A percentile compares a stretch with the other conserved stretches of the same genome.
Evolutionary conservation across 2,888 invertebrate species (phyloP).

Genomic region (Cryptophagus acutangulus): DNA sequence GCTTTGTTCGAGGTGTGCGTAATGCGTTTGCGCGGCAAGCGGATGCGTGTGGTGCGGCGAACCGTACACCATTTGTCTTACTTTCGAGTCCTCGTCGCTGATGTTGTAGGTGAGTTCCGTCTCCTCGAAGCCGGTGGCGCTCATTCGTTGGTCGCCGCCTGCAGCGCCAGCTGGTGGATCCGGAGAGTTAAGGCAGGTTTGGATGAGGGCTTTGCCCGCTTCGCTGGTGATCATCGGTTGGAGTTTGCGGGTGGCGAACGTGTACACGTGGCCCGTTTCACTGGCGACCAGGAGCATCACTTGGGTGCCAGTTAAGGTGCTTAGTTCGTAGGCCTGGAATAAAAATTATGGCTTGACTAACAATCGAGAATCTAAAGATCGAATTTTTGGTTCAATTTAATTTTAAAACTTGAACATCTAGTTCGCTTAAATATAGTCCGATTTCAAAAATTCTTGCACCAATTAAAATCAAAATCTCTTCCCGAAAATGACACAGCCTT

Average conservation of each 20-base stretch:
- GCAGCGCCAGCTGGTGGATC: constrained; percentile 72
- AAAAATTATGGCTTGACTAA: too few species aligned
- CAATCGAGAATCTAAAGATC: too few species aligned
- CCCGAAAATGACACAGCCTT: too few species aligned
- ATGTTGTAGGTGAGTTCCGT: constrained; percentile 96
- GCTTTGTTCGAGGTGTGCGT: constrained; percentile 45
- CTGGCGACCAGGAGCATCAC: constrained; percentile 99
- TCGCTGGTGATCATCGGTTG: constrained; percentile 99
- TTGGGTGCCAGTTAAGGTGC: constrained; percentile 97
- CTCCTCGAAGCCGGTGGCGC: constrained; percentile 97
- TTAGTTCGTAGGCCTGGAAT: constrained; percentile 95
- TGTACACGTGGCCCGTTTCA: constrained; percentile 99
- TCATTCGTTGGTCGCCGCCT: constrained; percentile 88
- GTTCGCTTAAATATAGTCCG: too few species aligned
- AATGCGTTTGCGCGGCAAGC: constrained; percentile 44
- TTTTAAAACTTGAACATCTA: too few species aligned
- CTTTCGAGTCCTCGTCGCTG: constrained; percentile 93
- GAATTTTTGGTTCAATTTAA: too few species aligned
- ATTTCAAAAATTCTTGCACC: too few species aligned
- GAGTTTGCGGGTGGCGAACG: constrained; percentile 96
- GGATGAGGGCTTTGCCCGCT: constrained; percentile 95
- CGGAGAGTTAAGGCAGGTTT: constrained; percentile 97
- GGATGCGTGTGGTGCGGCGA: constrained; percentile 63
- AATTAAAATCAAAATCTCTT: too few species aligned
- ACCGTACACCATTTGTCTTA: constrained; percentile 89